Evolutionary conservation across 1,140 invertebrate genomes (phyloP).

Genomic region (Zophobas morio): DNA sequence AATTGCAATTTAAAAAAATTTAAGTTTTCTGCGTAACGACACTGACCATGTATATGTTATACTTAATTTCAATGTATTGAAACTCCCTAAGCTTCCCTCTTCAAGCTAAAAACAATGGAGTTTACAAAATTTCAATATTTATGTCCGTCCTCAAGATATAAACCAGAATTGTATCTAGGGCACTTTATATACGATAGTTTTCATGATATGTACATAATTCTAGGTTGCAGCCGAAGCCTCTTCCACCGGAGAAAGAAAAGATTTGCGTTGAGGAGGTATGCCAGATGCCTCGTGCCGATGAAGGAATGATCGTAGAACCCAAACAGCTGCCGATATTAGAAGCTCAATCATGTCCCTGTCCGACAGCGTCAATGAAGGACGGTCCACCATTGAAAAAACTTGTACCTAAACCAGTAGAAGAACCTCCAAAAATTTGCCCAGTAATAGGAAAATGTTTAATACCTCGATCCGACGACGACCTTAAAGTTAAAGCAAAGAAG

Average conservation of each 20-base stretch:
- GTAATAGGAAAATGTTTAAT: neutral
- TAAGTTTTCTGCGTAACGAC: too few relatives aligned
- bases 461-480: slow-evolving; percentile 27
- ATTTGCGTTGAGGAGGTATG: slow-evolving; percentile 31
- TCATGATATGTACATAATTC: too few relatives aligned
- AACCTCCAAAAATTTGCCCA: slow-evolving; percentile 2
- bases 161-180: too few relatives aligned
- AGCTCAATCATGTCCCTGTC: slow-evolving; percentile 18
- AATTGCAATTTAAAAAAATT: too few relatives aligned
- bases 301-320: slow-evolving; percentile 27
- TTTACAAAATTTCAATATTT: too few relatives aligned
- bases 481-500: slow-evolving; percentile 38
- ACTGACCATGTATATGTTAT: too few relatives aligned
- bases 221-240: neutral
- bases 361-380: neutral
- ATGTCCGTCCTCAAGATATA: too few relatives aligned
- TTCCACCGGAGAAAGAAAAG: slow-evolving; percentile 11
- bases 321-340: slow-evolving; percentile 44
- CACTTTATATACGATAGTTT: too few relatives aligned
- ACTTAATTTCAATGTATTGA: too few relatives aligned
- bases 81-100: too few relatives aligned
- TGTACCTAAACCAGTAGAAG: neutral
- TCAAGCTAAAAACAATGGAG: too few relatives aligned
- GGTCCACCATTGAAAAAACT: slow-evolving; percentile 22
- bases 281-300: slow-evolving; percentile 38